Percentiles rank a stretch among this genome's conserved stretches.
Evolutionary conservation across 2,113 vertebrate species (phyloP).

Genomic region (Ondatra zibethicus): DNA sequence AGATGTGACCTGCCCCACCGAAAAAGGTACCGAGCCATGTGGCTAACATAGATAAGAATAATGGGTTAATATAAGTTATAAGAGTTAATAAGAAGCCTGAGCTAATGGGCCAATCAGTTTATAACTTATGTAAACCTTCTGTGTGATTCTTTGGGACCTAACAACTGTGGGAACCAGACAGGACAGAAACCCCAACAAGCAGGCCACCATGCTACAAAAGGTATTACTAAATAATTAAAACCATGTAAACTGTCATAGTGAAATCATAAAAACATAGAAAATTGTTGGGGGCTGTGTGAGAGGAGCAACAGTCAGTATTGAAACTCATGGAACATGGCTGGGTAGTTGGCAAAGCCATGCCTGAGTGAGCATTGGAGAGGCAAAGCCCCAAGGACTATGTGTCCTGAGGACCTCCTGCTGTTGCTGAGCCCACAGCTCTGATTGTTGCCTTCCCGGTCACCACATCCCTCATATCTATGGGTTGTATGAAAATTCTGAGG

Average conservation of each 20-base stretch:
- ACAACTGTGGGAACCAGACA: no score
- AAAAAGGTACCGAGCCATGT: no score
- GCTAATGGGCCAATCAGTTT: no score
- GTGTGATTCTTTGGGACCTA: no score
- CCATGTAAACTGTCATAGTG: background rate
- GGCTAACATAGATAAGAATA: no score
- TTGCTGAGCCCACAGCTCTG: background rate
- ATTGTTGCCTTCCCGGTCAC: background rate
- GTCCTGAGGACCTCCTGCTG: background rate
- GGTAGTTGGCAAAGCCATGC: background rate
- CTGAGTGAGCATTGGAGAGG: background rate
- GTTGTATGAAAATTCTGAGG: background rate
- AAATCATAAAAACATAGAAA: background rate
- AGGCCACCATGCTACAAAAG: no score
- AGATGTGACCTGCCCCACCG: no score
- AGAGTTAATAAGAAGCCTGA: no score
- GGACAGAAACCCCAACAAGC: no score
- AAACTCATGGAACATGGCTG: background rate
- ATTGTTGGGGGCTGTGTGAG: background rate
- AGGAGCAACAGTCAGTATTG: background rate
- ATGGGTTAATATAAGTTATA: no score
- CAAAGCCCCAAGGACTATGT: background rate
- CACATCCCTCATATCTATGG: background rate
- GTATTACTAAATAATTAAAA: slow-evolving; percentile 33
- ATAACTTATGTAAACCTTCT: no score